These are phyloP conservation scores for Mercenaria mercenaria DNA, from an alignment of 1,140 invertebrate genomes.

Conservation along the genomic window DNA sequence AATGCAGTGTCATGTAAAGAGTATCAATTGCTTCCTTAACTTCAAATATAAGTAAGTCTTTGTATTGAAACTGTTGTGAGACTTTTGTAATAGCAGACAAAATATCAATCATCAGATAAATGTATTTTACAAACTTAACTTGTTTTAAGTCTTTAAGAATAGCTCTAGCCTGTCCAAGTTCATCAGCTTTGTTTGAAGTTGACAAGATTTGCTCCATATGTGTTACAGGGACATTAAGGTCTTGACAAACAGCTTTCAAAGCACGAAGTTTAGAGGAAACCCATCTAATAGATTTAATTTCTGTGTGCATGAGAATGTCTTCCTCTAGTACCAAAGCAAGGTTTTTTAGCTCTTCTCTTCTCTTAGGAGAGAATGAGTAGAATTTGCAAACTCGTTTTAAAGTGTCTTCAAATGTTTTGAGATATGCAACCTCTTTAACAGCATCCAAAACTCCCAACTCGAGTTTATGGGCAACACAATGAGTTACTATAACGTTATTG, in stretches of 20 bases:
- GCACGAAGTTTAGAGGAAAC: too few relatives aligned
- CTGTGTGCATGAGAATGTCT: too few relatives aligned
- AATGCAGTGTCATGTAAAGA: slow-evolving; percentile 21
- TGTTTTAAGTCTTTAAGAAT: too few relatives aligned
- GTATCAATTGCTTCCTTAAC: slow-evolving; percentile 46
- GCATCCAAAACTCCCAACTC: slow-evolving; percentile 50
- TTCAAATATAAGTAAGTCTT: slow-evolving; percentile 54
- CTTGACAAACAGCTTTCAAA: slow-evolving; percentile 37
- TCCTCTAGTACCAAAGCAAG: neutral
- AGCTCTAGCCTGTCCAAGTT: slow-evolving; percentile 44
- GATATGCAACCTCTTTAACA: slow-evolving; percentile 45
- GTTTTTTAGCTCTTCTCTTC: slow-evolving; percentile 40
- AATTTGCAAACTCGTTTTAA: slow-evolving; percentile 62
- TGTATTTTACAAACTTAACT: slow-evolving; percentile 54
- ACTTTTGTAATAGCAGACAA: slow-evolving; percentile 14
- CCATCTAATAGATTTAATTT: slow-evolving; percentile 56
- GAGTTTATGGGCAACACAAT: slow-evolving; percentile 64
- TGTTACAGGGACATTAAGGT: slow-evolving; percentile 30
- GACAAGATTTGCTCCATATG: slow-evolving; percentile 49
- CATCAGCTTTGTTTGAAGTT: slow-evolving; percentile 48
- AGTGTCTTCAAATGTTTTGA: slow-evolving; percentile 61
- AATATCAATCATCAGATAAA: slow-evolving; percentile 51
- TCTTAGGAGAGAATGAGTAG: slow-evolving; percentile 41
- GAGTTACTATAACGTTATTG: slow-evolving; percentile 48
- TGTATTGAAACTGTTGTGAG: slow-evolving; percentile 49